phyloP scores from a whole-genome alignment of 2,113 vertebrate species.

The Albula goreensis region DNA sequence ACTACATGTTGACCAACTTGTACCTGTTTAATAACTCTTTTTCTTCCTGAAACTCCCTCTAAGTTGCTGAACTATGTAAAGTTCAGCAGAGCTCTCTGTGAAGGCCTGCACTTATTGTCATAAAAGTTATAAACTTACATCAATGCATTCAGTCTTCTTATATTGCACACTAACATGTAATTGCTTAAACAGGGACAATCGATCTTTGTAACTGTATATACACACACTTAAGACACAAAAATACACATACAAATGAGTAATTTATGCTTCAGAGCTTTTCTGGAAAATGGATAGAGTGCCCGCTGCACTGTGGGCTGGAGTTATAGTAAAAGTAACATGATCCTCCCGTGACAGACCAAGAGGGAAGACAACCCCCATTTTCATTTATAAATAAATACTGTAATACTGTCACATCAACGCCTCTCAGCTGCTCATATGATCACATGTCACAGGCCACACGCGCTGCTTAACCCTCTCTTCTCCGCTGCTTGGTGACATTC shows the following conservation, averaged over 20 bases:
- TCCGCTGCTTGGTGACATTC: neutral
- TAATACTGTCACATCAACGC: conserved; percentile 11
- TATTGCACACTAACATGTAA: neutral
- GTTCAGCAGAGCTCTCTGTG: too few relatives aligned
- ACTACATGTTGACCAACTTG: neutral
- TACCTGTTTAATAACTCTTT: neutral
- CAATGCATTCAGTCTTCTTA: neutral
- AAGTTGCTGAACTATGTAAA: neutral
- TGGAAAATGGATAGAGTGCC: neutral
- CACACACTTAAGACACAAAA: too few relatives aligned
- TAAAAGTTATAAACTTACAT: neutral
- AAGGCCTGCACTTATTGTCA: neutral
- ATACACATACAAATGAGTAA: neutral
- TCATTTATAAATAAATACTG: conserved; percentile 32
- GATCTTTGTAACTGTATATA: neutral
- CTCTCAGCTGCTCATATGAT: conserved; percentile 10
- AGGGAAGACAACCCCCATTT: conserved; percentile 1
- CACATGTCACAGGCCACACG: conserved; percentile 8
- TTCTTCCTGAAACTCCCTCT: neutral
- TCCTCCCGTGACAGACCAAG: neutral
- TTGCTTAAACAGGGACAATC: neutral
- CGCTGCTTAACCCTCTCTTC: conserved; percentile 4
- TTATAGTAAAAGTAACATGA: conserved; percentile 7
- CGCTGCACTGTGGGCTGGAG: neutral
- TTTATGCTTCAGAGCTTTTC: neutral